Evolutionary conservation across 2,888 invertebrate genomes (phyloP).

Genomic region (Sepioteuthis lessoniana): DNA sequence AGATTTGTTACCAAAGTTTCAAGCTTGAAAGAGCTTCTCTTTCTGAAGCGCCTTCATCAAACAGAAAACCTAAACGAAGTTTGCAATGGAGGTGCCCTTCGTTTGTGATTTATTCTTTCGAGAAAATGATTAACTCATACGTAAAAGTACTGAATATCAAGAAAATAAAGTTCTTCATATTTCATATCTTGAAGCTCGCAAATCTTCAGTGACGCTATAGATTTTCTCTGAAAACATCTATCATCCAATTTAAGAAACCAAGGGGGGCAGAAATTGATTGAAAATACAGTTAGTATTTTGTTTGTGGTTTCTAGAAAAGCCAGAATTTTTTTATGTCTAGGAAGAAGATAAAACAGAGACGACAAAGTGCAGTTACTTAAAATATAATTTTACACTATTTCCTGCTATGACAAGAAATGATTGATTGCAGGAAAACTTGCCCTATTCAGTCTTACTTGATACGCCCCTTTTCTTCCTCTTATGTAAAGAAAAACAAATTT

Average conservation of each 20-base stretch:
- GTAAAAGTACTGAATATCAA: no score
- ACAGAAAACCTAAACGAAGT: no score
- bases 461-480: not conserved
- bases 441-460: not conserved
- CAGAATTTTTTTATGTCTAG: not conserved
- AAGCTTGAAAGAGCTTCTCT: no score
- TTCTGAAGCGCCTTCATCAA: no score
- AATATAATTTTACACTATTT: not conserved
- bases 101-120: no score
- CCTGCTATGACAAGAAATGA: not conserved
- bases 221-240: not conserved
- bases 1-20: no score
- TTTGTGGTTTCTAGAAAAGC: not conserved
- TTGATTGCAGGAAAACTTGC: not conserved
- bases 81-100: no score
- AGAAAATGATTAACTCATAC: no score
- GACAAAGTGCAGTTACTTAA: not conserved
- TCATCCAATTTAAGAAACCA: not conserved
- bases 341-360: not conserved
- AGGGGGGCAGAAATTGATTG: not conserved
- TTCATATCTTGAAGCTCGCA: not conserved
- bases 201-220: not conserved
- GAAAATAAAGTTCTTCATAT: no score
- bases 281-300: not conserved
- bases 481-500: conserved; percentile 2